Percentiles rank a stretch among this genome's conserved stretches.
Evolutionary conservation across 1,140 invertebrate species (phyloP).

Genomic region (Ephestia elutella): DNA sequence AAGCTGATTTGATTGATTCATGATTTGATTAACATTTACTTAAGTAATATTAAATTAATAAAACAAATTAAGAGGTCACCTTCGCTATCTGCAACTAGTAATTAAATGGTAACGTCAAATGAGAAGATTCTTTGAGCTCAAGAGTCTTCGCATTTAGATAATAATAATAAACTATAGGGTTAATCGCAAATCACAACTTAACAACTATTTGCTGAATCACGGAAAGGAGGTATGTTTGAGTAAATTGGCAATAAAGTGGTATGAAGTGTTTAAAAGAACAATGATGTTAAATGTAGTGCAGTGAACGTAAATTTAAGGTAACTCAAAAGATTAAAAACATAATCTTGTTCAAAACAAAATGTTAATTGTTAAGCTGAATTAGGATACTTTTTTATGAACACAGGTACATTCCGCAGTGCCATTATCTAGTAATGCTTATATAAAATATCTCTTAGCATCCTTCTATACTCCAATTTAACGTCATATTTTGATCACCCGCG

Average conservation of each 20-base stretch:
- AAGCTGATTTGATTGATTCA: slow-evolving; percentile 26
- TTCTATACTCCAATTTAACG: slow-evolving; percentile 41
- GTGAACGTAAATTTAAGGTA: slow-evolving; percentile 55
- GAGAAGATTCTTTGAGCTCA: slow-evolving; percentile 65
- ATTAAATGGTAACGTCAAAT: slow-evolving; percentile 45
- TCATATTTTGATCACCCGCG: slow-evolving; percentile 12
- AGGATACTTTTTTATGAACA: slow-evolving; percentile 68
- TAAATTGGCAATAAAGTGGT: slow-evolving; percentile 58
- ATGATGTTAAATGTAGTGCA: slow-evolving; percentile 52
- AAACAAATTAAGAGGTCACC: slow-evolving; percentile 19
- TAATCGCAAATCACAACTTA: slow-evolving; percentile 71
- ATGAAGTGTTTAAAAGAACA: slow-evolving; percentile 26
- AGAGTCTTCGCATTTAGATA: slow-evolving; percentile 60
- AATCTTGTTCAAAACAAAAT: slow-evolving; percentile 58
- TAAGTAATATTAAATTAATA: slow-evolving; percentile 2
- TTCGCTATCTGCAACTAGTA: slow-evolving; percentile 42
- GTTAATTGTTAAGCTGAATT: slow-evolving; percentile 57
- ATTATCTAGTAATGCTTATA: slow-evolving; percentile 66
- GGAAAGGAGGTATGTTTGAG: slow-evolving; percentile 37
- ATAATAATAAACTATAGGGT: slow-evolving; percentile 57
- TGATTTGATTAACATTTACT: slow-evolving; percentile 2
- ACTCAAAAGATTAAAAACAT: slow-evolving; percentile 48
- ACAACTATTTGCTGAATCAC: slow-evolving; percentile 65
- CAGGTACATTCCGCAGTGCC: slow-evolving; percentile 69
- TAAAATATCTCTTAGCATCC: slow-evolving; percentile 50